Conservation (phyloP, 2,888 invertebrate genomes). For the Thecophora atra region DNA sequence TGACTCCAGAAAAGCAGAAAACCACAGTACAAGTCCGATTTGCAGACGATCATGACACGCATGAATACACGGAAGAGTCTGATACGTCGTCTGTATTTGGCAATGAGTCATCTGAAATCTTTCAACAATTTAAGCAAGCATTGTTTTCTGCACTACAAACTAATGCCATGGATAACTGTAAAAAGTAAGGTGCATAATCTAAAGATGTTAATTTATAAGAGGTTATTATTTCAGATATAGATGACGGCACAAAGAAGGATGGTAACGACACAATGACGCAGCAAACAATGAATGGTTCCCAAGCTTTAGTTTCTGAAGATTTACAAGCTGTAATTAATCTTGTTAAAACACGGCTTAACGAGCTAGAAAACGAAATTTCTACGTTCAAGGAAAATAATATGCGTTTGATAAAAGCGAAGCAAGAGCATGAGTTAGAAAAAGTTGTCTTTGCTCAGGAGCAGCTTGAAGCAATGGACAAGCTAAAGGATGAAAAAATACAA, state of each 20-base stretch:
- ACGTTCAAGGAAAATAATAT: conserved; percentile 69
- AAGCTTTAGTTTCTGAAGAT: conserved; percentile 46
- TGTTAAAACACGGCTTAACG: conserved; percentile 70
- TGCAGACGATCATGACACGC: conserved; percentile 55
- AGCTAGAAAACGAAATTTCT: conserved; percentile 74
- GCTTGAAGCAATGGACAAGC: conserved; percentile 69
- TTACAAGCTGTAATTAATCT: conserved; percentile 52
- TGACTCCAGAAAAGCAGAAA: conserved; percentile 43
- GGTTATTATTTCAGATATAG: conserved; percentile 2
- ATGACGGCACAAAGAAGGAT: background rate
- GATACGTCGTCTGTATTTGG: conserved; percentile 37
- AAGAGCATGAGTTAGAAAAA: conserved; percentile 72
- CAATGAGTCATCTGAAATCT: conserved; percentile 46
- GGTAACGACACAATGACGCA: background rate
- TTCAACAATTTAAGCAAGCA: conserved; percentile 55
- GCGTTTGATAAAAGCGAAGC: conserved; percentile 69
- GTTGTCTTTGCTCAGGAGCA: conserved; percentile 73
- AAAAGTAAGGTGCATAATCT: background rate
- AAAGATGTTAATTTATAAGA: background rate
- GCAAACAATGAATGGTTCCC: background rate
- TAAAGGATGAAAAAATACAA: conserved; percentile 74
- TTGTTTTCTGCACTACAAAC: conserved; percentile 53
- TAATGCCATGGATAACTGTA: conserved; percentile 40
- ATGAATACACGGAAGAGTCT: conserved; percentile 51
- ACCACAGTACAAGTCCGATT: conserved; percentile 53